phyloP scores from a whole-genome alignment of 2,797 vertebrate genomes.

The Ispidina picta region DNA sequence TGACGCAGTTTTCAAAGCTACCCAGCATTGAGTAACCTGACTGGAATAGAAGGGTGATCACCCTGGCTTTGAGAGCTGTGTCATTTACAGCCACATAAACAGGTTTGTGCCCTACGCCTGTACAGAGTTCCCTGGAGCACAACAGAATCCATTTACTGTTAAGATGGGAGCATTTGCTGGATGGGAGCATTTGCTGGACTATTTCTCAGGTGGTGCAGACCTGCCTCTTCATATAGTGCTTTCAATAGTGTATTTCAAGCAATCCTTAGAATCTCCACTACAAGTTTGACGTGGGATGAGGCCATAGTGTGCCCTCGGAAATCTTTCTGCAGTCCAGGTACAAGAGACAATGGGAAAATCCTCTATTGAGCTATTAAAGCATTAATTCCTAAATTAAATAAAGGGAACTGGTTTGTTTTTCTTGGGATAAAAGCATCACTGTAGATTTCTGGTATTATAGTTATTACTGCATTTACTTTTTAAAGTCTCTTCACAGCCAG shows the following conservation, averaged over 20 bases:
- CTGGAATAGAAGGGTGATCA: not conserved
- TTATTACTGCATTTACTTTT: not conserved
- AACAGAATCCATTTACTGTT: not conserved
- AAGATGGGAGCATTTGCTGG: not conserved
- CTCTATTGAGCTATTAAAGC: not conserved
- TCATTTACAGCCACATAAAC: not conserved
- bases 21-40: not conserved
- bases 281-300: not conserved
- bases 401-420: not conserved
- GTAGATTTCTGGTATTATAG: not conserved
- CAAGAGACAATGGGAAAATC: not conserved
- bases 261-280: not conserved
- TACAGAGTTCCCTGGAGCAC: not conserved
- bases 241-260: not conserved
- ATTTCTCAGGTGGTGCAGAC: not conserved
- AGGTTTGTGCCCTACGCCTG: not conserved
- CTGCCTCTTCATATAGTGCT: not conserved
- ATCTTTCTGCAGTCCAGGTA: not conserved
- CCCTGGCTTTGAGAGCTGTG: not conserved
- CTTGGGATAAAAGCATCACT: not conserved
- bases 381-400: not conserved
- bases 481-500: not conserved
- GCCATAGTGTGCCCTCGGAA: not conserved
- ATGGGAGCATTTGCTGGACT: not conserved
- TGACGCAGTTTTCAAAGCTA: not conserved